Percentiles rank a stretch among this genome's conserved stretches.
These are phyloP conservation scores for Turdus rufiventris DNA, from an alignment of 2,113 vertebrate genomes.

Conservation along the genomic window DNA sequence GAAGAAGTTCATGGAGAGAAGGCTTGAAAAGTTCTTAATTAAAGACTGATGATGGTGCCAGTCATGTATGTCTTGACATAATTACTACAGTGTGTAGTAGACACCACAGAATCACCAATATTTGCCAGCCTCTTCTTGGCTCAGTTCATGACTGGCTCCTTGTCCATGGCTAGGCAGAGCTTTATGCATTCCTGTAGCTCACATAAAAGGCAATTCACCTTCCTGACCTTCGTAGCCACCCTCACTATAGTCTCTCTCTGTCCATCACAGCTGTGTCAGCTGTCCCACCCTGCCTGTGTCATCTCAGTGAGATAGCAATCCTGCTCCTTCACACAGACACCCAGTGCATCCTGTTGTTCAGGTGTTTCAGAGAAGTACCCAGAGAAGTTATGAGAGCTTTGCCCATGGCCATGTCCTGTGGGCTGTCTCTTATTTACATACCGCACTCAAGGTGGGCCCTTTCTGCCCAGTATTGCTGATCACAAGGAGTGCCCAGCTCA, in stretches of 20 bases:
- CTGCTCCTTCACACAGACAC: background rate
- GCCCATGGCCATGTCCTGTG: background rate
- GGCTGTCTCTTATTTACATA: background rate
- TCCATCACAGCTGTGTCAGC: background rate
- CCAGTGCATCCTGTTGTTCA: background rate
- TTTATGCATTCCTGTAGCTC: background rate
- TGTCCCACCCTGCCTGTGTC: background rate
- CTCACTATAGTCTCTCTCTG: background rate
- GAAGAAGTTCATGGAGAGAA: too few relatives aligned
- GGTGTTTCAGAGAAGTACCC: background rate
- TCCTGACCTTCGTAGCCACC: background rate
- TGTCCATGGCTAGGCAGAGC: background rate
- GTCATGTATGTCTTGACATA: too few relatives aligned
- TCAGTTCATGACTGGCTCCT: background rate
- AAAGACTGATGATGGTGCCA: too few relatives aligned
- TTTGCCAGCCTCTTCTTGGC: background rate
- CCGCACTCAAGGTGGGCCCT: accelerated
- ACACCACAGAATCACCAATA: background rate
- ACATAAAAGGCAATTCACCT: background rate
- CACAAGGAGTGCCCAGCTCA: background rate
- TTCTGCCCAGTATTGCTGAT: background rate
- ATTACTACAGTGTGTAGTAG: background rate
- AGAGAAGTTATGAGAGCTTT: background rate
- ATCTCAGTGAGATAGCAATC: background rate
- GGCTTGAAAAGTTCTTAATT: too few relatives aligned